Base-by-base conservation (phyloP, 2,113 vertebrate species). In the Garra rufa region DNA sequence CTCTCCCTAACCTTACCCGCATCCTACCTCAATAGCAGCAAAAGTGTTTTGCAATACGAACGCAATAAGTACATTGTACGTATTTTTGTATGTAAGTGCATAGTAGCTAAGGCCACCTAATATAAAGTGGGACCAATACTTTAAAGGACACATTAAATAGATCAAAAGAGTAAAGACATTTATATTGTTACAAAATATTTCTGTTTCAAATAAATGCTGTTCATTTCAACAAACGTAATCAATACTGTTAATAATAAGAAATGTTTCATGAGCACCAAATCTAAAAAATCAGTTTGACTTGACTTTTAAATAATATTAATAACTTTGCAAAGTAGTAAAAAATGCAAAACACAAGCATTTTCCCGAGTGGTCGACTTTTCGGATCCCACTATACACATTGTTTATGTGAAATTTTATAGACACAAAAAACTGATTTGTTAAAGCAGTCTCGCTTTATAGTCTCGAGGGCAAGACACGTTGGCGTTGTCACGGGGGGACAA, bases 391-490 rank as follows among this genome's bases (percentile, higher is more conserved):
- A 41, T 63, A 41, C 30, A 26, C 28, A 17, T 63, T 14, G 9
- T 48, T 63, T 80, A 38, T 38, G 19, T 14, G 28, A 76, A 11
- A 34, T 10, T 41, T 76, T 76, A n/a, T 80, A 80, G 78, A 67
- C 15, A 46, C 65, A 13, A 28, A 57, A 38, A 9, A 46, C 30
- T 80, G 59, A 67, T 65, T 80, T 19, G 26, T 30, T 75, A 3
- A 65, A 24, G 76, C 38, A 46, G 3, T 63, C n/a, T 65, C 11
- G 3, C 38, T 19, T 65, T 48, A 21, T 21, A 67, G 17, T 80
- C 26, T 67, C 9, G 0, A 28, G 15, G 43, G 43, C 3, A 26
- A 65, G 24, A 80, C 43, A 14, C 15, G 41, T 44, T 57, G 55
- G 52, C 2, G 55, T 59, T 43, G 34, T 79, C 17, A 11, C n/a